Percentiles rank a stretch among this genome's conserved stretches.
Conservation (phyloP, 2,888 invertebrate genomes). For the Sinodicranocentrus sp. region DNA sequence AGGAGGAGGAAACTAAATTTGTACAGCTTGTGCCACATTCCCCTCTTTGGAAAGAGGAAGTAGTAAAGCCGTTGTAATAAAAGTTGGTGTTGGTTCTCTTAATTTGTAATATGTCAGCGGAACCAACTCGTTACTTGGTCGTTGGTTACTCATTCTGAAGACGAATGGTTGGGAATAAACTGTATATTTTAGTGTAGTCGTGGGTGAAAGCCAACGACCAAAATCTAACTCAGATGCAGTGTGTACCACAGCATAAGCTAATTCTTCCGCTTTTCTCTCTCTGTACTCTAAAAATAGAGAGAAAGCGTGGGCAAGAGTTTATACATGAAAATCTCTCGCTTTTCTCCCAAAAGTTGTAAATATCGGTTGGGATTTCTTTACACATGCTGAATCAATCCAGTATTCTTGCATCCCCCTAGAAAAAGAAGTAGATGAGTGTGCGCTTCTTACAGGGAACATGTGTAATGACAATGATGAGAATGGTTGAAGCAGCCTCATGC, state of each 20-base stretch:
- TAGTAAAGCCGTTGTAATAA: conserved; percentile 31
- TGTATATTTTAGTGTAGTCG: neutral
- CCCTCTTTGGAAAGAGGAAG: no score
- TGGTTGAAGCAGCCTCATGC: neutral
- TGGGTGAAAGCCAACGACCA: no score
- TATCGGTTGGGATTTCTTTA: conserved; percentile 46
- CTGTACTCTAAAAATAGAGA: no score
- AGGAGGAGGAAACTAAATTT: no score
- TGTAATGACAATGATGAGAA: conserved; percentile 38
- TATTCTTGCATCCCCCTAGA: neutral
- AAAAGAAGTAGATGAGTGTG: no score
- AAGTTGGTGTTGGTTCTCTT: conserved; percentile 62
- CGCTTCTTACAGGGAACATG: neutral
- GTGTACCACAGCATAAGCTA: no score
- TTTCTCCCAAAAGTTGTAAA: conserved; percentile 29
- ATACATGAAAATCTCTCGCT: conserved; percentile 37
- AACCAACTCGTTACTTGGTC: conserved; percentile 60
- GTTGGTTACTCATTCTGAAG: conserved; percentile 43
- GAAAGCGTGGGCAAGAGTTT: no score
- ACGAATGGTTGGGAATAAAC: conserved; percentile 40
- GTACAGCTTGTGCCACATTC: no score
- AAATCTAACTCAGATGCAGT: no score
- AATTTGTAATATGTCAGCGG: conserved; percentile 63
- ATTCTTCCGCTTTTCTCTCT: no score
- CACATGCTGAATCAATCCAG: conserved; percentile 52